These are phyloP conservation scores for Proctacanthus coquilletti DNA, from an alignment of 1,140 invertebrate genomes.

Conservation along the genomic window DNA sequence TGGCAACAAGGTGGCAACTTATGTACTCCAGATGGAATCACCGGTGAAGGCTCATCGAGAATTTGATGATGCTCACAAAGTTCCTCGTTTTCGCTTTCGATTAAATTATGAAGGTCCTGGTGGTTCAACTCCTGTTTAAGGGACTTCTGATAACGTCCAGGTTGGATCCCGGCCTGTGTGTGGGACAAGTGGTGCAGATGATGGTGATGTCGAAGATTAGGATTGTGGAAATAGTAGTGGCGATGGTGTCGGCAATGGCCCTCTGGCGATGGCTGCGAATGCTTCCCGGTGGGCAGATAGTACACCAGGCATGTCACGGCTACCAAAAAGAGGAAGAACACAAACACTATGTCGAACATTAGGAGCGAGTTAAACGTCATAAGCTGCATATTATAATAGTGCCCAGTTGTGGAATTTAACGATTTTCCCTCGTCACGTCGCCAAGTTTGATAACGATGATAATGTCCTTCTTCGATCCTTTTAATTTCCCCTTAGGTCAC, in stretches of 20 bases:
- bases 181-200: background rate
- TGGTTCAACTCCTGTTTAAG: background rate
- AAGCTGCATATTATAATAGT: constrained; percentile 48
- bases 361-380: constrained; percentile 68
- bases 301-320: constrained; percentile 65
- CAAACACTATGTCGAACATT: constrained; percentile 73
- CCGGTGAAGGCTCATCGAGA: too few species aligned
- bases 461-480: too few species aligned
- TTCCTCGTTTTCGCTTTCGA: background rate
- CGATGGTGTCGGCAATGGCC: background rate
- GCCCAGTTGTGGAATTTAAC: too few species aligned
- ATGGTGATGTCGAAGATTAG: background rate
- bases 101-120: background rate
- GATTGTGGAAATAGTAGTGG: too few species aligned
- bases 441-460: too few species aligned
- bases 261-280: too few species aligned
- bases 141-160: background rate
- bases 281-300: constrained; percentile 43
- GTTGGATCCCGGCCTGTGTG: background rate
- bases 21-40: too few species aligned
- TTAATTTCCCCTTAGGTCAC: too few species aligned
- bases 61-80: too few species aligned
- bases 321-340: constrained; percentile 68
- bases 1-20: too few species aligned
- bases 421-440: too few species aligned